Conservation (phyloP, 2,888 invertebrate species). For the Boloria selene region DNA sequence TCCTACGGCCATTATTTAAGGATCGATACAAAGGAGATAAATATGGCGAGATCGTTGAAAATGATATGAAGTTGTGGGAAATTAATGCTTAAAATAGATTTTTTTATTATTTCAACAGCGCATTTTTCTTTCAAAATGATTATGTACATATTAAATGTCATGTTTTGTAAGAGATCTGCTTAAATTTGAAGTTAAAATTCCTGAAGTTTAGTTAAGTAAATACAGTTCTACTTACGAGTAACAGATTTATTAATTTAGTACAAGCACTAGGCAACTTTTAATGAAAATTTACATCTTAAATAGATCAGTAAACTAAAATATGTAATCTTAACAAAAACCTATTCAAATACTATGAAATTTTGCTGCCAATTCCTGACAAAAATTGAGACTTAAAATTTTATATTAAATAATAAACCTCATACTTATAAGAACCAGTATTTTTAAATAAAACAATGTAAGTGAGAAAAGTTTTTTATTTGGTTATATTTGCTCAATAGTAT, state of each 20-base stretch:
- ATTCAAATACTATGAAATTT: too few relatives aligned
- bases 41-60: conserved; percentile 93
- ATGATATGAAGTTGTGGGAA: conserved; percentile 93
- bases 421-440: conserved; percentile 36
- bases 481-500: conserved; percentile 9
- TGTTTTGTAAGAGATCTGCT: too few relatives aligned
- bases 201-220: too few relatives aligned
- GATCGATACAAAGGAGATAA: conserved; percentile 86
- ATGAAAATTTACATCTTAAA: too few relatives aligned
- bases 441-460: conserved; percentile 35
- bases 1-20: conserved; percentile 88
- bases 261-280: too few relatives aligned
- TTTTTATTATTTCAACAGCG: neutral
- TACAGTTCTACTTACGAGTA: too few relatives aligned
- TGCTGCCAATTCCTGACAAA: too few relatives aligned
- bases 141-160: too few relatives aligned
- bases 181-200: too few relatives aligned
- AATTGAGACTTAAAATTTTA: conserved; percentile 1
- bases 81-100: conserved; percentile 55
- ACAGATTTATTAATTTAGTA: too few relatives aligned
- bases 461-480: conserved; percentile 26
- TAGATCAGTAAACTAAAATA: too few relatives aligned
- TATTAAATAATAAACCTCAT: conserved; percentile 24
- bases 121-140: neutral
- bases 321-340: too few relatives aligned